Conservation (phyloP, 2,797 vertebrate genomes). For the Avahi laniger region DNA sequence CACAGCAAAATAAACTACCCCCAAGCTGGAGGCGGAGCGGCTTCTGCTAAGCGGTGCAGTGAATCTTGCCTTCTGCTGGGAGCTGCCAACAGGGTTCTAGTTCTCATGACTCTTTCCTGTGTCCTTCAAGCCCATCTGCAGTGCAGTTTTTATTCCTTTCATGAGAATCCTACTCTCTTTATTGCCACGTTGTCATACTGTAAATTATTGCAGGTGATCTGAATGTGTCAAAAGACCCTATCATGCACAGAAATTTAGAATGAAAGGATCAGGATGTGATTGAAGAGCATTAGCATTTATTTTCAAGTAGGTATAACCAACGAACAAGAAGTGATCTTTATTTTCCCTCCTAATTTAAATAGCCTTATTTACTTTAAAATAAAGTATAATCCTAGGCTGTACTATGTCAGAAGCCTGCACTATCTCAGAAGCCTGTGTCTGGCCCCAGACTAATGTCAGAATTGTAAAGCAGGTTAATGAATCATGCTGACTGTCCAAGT, state of each 20-base stretch:
- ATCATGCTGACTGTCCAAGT: not conserved
- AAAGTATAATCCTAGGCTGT: not conserved
- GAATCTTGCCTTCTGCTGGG: too few relatives aligned
- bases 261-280: not conserved
- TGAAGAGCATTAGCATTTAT: not conserved
- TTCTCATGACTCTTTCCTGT: not conserved
- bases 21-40: fast-evolving
- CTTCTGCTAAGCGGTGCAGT: not conserved
- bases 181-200: not conserved
- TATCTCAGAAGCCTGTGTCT: not conserved
- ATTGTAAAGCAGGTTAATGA: not conserved
- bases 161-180: not conserved
- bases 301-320: not conserved
- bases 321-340: constrained; percentile 14
- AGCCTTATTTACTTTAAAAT: constrained; percentile 47
- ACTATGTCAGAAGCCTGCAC: not conserved
- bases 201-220: not conserved
- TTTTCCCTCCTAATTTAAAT: not conserved
- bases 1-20: not conserved
- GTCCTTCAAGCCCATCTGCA: not conserved
- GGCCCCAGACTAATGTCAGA: not conserved
- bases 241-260: not conserved
- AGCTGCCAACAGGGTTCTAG: not conserved
- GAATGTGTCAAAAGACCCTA: not conserved
- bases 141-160: not conserved